phyloP scores from a whole-genome alignment of 2,797 vertebrate species.

The Phrynocephalus forsythii region DNA sequence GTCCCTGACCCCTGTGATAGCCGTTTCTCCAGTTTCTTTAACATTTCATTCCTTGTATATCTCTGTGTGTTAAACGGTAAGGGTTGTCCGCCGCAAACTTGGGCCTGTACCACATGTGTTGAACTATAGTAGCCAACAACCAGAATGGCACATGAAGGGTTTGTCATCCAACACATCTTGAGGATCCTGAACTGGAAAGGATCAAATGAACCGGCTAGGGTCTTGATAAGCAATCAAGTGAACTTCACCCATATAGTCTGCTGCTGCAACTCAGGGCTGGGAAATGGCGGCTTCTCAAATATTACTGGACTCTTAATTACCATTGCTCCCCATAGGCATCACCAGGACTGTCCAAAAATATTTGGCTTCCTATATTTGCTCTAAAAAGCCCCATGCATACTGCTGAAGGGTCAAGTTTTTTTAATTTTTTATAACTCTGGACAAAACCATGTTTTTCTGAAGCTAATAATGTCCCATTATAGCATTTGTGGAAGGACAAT shows the following conservation, averaged over 20 bases:
- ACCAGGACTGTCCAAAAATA: too few species aligned
- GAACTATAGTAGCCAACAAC: neutral
- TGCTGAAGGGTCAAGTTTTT: neutral
- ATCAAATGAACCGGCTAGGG: neutral
- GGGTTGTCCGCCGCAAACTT: neutral
- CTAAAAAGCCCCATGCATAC: neutral
- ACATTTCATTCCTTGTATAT: neutral
- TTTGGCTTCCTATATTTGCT: neutral
- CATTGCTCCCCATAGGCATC: too few species aligned
- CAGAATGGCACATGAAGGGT: too few species aligned
- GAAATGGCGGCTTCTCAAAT: too few species aligned
- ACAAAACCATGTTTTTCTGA: neutral
- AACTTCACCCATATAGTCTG: too few species aligned
- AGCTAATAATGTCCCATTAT: too few species aligned
- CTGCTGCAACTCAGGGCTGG: too few species aligned
- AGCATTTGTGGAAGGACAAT: too few species aligned
- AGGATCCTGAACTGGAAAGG: neutral
- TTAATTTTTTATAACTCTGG: slow-evolving; percentile 1
- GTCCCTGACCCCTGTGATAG: too few species aligned
- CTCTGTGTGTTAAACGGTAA: neutral
- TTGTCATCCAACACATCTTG: too few species aligned
- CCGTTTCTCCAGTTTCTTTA: neutral
- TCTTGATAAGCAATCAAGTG: neutral
- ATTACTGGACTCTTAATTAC: too few species aligned
- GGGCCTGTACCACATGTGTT: neutral